Evolutionary conservation across 2,797 vertebrate species (phyloP).

Genomic region (Sebastes iracundus): DNA sequence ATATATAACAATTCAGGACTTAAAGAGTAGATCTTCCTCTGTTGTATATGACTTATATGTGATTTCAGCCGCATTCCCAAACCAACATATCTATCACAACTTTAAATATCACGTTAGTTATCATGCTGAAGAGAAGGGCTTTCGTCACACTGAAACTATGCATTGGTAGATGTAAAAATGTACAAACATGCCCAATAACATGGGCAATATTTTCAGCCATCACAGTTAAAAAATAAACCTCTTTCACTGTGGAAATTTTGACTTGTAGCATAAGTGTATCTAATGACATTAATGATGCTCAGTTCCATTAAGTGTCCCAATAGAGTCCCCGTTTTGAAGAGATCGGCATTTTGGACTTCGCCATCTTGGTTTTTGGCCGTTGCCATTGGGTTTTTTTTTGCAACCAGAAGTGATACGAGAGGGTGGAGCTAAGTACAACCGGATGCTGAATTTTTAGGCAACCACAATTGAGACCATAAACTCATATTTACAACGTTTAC

Average conservation of each 20-base stretch:
- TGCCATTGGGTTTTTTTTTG: no score
- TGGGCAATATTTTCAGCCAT: neutral
- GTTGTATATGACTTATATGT: neutral
- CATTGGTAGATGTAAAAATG: neutral
- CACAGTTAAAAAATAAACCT: neutral
- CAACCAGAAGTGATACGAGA: no score
- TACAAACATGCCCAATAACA: neutral
- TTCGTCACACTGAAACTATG: neutral
- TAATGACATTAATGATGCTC: neutral
- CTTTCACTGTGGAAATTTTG: neutral
- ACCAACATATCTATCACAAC: neutral
- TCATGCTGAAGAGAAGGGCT: neutral
- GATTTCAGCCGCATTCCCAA: neutral
- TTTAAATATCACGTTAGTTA: neutral
- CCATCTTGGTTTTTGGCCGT: no score
- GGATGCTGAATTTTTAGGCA: no score
- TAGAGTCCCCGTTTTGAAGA: no score
- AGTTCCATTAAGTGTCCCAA: neutral
- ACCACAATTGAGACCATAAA: no score
- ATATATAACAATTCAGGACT: neutral
- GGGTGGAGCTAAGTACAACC: no score
- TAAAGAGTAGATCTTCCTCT: neutral
- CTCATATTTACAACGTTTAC: no score
- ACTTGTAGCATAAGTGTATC: neutral
- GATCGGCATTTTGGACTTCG: no score